Evolutionary conservation across 2,797 vertebrate genomes (phyloP).

Genomic region (Microctenopoma steveboyesi): DNA sequence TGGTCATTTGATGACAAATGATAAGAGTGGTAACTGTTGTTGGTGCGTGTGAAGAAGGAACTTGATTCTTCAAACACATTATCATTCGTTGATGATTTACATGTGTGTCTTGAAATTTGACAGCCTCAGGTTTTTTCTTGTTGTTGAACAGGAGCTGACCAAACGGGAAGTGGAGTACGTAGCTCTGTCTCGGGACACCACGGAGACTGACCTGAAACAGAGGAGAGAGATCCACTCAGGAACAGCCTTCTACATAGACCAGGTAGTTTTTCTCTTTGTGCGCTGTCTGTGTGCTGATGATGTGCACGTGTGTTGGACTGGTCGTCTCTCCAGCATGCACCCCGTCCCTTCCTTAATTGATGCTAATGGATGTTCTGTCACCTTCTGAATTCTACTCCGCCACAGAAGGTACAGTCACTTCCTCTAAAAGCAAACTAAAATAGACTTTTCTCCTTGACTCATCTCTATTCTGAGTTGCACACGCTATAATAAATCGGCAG

Average conservation of each 20-base stretch:
- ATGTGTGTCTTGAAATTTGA: too few relatives aligned
- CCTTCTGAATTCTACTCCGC: background rate
- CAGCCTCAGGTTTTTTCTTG: background rate
- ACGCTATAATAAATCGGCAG: background rate
- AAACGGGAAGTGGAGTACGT: conserved; percentile 95
- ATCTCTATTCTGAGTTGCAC: background rate
- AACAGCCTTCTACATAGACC: conserved; percentile 95
- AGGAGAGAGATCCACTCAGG: conserved; percentile 93
- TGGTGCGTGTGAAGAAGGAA: too few relatives aligned
- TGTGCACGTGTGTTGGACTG: background rate
- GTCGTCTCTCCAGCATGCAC: background rate
- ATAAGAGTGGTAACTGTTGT: too few relatives aligned
- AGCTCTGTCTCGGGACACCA: conserved; percentile 93
- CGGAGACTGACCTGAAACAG: conserved; percentile 96
- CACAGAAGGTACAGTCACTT: too few relatives aligned
- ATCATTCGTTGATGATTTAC: too few relatives aligned
- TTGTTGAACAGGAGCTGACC: conserved; percentile 90
- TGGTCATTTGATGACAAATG: too few relatives aligned
- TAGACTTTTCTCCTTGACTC: background rate
- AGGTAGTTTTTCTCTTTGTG: conserved; percentile 77
- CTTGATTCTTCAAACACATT: too few relatives aligned
- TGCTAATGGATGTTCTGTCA: background rate
- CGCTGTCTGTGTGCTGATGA: background rate
- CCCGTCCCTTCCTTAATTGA: background rate
- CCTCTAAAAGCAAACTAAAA: background rate